Percentiles rank a stretch among this genome's conserved stretches.
These are phyloP conservation scores for Narcine bancroftii DNA, from an alignment of 2,113 vertebrate species.

Conservation along the genomic window DNA sequence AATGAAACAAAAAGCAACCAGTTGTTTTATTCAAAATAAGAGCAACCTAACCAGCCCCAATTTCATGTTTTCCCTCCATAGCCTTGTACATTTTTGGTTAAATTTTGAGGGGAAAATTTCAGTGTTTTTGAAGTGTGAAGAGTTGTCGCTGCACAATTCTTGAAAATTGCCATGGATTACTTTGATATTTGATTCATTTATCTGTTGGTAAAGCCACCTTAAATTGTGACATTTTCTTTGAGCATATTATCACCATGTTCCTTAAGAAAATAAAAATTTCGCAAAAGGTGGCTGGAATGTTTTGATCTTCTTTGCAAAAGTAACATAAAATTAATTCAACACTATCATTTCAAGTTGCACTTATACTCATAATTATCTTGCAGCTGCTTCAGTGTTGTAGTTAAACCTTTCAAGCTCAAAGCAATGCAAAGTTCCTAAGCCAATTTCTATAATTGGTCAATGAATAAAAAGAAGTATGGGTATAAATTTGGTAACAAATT, in stretches of 20 bases:
- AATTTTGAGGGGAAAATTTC: neutral
- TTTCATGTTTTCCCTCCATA: too few relatives aligned
- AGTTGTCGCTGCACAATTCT: neutral
- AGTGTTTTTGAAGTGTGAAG: neutral
- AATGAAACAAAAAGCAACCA: too few relatives aligned
- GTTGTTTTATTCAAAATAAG: too few relatives aligned
- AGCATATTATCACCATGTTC: neutral
- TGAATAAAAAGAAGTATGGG: neutral
- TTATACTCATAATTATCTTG: neutral
- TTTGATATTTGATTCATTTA: neutral
- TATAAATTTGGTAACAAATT: neutral
- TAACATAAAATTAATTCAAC: neutral
- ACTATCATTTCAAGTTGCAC: neutral
- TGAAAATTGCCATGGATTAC: neutral
- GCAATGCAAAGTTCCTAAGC: neutral
- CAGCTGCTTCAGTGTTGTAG: neutral
- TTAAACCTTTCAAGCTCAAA: neutral
- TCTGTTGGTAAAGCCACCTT: neutral
- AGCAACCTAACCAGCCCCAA: too few relatives aligned
- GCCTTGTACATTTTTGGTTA: neutral
- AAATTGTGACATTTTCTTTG: neutral
- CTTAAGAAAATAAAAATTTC: neutral
- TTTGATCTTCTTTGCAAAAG: neutral
- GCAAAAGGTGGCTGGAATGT: neutral
- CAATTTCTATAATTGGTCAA: neutral